Evolutionary conservation across 2,888 invertebrate species (phyloP), one percentile per base, ranked within the genome.

Genomic region (Schizaphis graminum): DNA sequence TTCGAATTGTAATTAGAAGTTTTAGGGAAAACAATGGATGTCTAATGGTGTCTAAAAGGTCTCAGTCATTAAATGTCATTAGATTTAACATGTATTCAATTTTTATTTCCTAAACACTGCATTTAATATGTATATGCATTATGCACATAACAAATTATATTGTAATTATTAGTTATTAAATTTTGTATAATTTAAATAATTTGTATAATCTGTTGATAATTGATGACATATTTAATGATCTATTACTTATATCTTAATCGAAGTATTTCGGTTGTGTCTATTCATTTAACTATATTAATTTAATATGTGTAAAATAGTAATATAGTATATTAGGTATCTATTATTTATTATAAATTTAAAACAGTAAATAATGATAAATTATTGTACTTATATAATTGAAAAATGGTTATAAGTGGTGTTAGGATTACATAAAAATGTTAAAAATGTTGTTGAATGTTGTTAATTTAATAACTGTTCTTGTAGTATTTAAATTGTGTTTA

Each of bases 1-100:
- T 90, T 94, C 90, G 77, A 90, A 94, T 90, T 53, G 89, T 89
- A 89, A 93, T 93, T 90, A 94, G 57, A 91, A 94, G 90, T 89
- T 94, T 94, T 47, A 35, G 86, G 86, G 49, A 61, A 86, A 91
- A 90, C 93, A 94, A 93, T 93, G 26, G 47, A 89, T 84, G 41
- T 35, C n/a, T 47, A 91, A 90, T 94, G 61, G 90, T 90, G 84
- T 93, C 89, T 88, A 93, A 93, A 93, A 89, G 77, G 84, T 89
- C 85, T 2, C 47, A 56, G 53, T 89, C 67, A 56, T 89, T 77
- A 77, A 16, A 56, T 56, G 89, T 44, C 56, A 41, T 89, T 77
- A 77, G 53, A 84, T 89, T 84, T 56, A 93, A 89, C 53, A 56
- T 89, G 56, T 44, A 21, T 91, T 91, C 7, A 24, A 67, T 77